phyloP scores from a whole-genome alignment of 2,888 invertebrate species.

The Tubulanus polymorphus region DNA sequence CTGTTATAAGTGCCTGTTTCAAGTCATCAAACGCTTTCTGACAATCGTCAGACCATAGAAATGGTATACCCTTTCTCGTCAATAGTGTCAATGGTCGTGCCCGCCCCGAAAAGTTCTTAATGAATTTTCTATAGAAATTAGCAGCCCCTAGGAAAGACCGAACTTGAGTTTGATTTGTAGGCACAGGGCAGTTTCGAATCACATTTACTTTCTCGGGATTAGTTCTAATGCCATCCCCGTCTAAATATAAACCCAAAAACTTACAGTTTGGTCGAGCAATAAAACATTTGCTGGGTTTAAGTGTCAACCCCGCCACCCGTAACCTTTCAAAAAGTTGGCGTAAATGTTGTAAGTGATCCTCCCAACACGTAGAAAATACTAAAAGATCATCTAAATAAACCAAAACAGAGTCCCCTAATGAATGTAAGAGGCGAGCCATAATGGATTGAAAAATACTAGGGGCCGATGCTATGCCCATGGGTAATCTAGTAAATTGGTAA shows the following conservation, averaged over 20 bases:
- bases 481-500: background rate
- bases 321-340: constrained; percentile 5
- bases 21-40: constrained; percentile 18
- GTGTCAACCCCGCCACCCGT: background rate
- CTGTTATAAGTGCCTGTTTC: constrained; percentile 15
- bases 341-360: background rate
- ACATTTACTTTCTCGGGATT: background rate
- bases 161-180: constrained; percentile 8
- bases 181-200: background rate
- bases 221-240: background rate
- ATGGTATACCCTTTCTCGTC: constrained; percentile 8
- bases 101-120: constrained; percentile 16
- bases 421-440: background rate
- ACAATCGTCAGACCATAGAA: constrained; percentile 21
- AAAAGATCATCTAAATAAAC: constrained; percentile 11
- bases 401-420: background rate
- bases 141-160: constrained; percentile 21
- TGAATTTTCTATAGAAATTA: constrained; percentile 22
- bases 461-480: background rate
- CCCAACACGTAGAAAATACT: background rate
- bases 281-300: background rate
- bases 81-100: constrained; percentile 16
- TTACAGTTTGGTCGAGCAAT: background rate
- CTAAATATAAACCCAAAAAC: background rate
- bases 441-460: background rate